Percentiles rank a stretch among this genome's conserved stretches.
Evolutionary conservation across 2,113 vertebrate genomes (phyloP).

Genomic region (Phylloscopus whistleri): DNA sequence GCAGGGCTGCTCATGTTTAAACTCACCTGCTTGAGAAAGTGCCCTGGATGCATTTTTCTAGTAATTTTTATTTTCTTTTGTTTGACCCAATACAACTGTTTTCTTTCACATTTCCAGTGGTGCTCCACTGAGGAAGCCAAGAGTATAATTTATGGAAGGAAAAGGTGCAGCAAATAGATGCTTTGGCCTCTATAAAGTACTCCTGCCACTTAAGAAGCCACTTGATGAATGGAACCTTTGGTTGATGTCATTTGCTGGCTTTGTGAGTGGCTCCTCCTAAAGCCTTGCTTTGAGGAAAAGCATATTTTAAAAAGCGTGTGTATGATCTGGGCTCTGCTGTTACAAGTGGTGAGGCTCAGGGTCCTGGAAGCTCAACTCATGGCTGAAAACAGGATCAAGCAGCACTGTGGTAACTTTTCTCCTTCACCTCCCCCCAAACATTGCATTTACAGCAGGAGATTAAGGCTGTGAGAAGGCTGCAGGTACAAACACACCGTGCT

Average conservation of each 20-base stretch:
- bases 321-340: background rate
- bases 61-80: background rate
- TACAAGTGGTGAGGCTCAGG: background rate
- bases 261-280: background rate
- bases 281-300: background rate
- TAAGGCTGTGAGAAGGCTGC: background rate
- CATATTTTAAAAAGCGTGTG: background rate
- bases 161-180: background rate
- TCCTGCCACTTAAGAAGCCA: background rate
- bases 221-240: background rate
- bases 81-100: background rate
- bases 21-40: background rate
- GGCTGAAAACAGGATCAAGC: background rate
- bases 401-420: background rate
- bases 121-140: background rate
- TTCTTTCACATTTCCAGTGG: background rate
- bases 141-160: background rate
- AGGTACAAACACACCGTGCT: fast-evolving
- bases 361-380: background rate
- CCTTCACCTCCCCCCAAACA: fast-evolving
- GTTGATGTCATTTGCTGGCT: slow-evolving; percentile 13
- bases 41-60: background rate
- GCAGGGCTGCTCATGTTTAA: background rate
- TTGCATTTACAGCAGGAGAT: background rate
- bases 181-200: background rate